Percentiles rank a stretch among this genome's conserved stretches.
Conservation (phyloP, 2,888 invertebrate species). For the Lymantria dispar region DNA sequence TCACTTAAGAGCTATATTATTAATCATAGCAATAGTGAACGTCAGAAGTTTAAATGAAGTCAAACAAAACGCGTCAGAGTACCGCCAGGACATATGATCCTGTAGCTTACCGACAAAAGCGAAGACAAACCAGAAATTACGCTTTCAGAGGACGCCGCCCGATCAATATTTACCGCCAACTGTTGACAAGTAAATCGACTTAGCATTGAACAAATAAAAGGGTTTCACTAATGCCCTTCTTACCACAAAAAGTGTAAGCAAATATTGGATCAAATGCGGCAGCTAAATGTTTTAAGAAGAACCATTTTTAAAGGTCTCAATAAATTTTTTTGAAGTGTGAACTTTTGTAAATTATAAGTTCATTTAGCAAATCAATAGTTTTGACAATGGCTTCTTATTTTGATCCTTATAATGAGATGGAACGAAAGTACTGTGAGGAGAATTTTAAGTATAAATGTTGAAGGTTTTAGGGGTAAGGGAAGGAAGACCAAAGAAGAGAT, state of each 20-base stretch:
- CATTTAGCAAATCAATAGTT: background rate
- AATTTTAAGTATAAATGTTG: too few relatives aligned
- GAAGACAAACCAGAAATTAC: slow-evolving; percentile 54
- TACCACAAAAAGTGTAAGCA: slow-evolving; percentile 75
- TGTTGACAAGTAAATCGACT: slow-evolving; percentile 81
- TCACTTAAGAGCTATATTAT: background rate
- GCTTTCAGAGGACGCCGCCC: slow-evolving; percentile 66
- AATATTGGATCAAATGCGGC: slow-evolving; percentile 63
- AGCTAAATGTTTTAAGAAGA: slow-evolving; percentile 25
- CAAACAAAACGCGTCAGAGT: slow-evolving; percentile 25
- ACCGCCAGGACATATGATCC: slow-evolving; percentile 19
- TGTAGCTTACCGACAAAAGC: slow-evolving; percentile 12
- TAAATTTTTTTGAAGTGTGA: too few relatives aligned
- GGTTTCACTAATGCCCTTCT: slow-evolving; percentile 81
- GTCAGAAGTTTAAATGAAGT: slow-evolving; percentile 10
- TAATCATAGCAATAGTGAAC: background rate
- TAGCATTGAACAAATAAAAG: slow-evolving; percentile 75
- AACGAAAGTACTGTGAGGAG: too few relatives aligned
- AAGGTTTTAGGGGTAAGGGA: too few relatives aligned
- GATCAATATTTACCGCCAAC: slow-evolving; percentile 65
- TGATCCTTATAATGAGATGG: too few relatives aligned
- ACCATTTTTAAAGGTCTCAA: too few relatives aligned
- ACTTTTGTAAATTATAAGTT: too few relatives aligned
- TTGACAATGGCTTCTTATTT: too few relatives aligned
- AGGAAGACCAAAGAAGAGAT: too few relatives aligned